Percentiles rank a stretch among this genome's conserved stretches.
phyloP scores from a whole-genome alignment of 2,113 vertebrate genomes.

The Sialia sialis region DNA sequence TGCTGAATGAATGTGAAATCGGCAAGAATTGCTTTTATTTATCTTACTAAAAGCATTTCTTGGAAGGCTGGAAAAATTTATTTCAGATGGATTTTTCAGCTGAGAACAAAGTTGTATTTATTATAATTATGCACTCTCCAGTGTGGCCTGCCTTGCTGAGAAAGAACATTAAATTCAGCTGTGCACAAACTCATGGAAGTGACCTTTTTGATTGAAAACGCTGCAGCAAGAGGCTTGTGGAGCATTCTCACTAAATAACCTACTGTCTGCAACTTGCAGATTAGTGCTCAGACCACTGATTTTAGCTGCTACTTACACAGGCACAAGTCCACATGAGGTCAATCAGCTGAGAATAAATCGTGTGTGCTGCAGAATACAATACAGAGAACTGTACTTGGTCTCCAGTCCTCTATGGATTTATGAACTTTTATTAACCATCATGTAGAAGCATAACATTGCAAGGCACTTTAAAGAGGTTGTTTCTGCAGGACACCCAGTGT shows the following conservation, averaged over 20 bases:
- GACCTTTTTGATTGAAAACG: constrained; percentile 61
- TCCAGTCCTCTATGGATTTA: not conserved
- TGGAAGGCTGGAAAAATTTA: constrained; percentile 55
- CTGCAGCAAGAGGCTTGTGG: not conserved
- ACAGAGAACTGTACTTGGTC: not conserved
- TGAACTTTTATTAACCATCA: not conserved
- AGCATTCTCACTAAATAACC: constrained; percentile 43
- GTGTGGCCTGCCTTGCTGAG: constrained; percentile 47
- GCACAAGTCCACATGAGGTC: constrained; percentile 28
- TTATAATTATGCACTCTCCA: constrained; percentile 43
- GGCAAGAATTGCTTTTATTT: constrained; percentile 64
- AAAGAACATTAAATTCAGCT: constrained; percentile 65
- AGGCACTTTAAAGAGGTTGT: not conserved
- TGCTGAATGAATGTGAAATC: constrained; percentile 54
- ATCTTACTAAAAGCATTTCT: constrained; percentile 55
- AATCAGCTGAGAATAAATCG: not conserved
- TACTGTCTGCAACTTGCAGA: constrained; percentile 42
- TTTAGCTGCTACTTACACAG: constrained; percentile 24
- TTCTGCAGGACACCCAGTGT: not conserved
- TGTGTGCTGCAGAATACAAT: not conserved
- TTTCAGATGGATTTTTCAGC: constrained; percentile 59
- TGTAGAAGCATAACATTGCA: not conserved
- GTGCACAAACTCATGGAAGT: constrained; percentile 21
- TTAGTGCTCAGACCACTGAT: constrained; percentile 12
- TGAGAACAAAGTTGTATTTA: constrained; percentile 64